phyloP scores from a whole-genome alignment of 2,888 invertebrate genomes.

The Aphrophora alni region DNA sequence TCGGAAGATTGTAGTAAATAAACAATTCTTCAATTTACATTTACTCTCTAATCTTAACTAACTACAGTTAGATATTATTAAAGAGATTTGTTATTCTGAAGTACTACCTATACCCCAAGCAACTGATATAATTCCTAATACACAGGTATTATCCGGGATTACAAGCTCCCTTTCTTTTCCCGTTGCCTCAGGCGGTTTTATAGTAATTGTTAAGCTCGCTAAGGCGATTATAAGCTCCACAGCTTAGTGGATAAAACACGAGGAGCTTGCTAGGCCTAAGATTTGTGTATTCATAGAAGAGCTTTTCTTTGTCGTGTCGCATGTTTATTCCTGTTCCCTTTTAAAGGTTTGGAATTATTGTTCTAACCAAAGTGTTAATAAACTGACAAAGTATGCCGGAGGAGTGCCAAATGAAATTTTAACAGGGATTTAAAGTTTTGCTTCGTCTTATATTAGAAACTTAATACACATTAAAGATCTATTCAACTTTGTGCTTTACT shows the following conservation, averaged over 20 bases:
- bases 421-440: background rate
- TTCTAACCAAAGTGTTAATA: background rate
- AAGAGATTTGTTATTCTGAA: background rate
- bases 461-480: background rate
- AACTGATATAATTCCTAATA: background rate
- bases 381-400: background rate
- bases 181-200: background rate
- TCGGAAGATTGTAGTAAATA: too few relatives aligned
- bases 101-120: background rate
- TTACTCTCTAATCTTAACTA: too few relatives aligned
- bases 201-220: background rate
- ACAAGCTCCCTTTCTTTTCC: slow-evolving; percentile 7
- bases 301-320: background rate
- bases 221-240: slow-evolving; percentile 6
- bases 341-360: background rate
- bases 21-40: too few relatives aligned
- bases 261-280: background rate
- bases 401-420: background rate
- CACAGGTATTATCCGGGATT: background rate
- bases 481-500: background rate
- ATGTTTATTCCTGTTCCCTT: background rate
- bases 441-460: background rate
- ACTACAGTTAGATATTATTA: too few relatives aligned
- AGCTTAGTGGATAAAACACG: background rate
- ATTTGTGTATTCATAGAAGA: background rate